These are phyloP conservation scores for Zaprionus inermis DNA, from an alignment of 1,140 invertebrate genomes.

Conservation along the genomic window DNA sequence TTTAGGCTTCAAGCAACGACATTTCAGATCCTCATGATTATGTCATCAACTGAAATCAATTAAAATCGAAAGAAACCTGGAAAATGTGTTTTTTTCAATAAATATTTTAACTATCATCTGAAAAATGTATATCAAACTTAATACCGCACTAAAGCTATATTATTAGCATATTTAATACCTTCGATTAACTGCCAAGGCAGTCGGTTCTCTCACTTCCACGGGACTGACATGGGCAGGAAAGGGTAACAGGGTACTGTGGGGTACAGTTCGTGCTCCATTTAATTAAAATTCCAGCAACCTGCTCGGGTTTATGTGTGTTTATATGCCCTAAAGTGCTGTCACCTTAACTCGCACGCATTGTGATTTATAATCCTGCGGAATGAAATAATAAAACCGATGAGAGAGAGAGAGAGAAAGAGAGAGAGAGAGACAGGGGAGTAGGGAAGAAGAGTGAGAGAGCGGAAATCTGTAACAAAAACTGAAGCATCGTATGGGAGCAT, in stretches of 20 bases:
- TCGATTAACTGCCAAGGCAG: background rate
- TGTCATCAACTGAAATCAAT: background rate
- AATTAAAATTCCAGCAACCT: constrained; percentile 78
- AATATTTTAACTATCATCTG: background rate
- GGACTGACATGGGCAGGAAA: too few species aligned
- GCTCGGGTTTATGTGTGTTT: constrained; percentile 67
- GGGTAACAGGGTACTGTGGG: too few species aligned
- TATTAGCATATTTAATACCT: background rate
- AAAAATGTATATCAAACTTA: background rate
- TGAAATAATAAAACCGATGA: constrained; percentile 77
- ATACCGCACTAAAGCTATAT: background rate
- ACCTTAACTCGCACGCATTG: constrained; percentile 75
- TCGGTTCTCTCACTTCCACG: background rate
- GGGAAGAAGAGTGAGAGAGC: background rate
- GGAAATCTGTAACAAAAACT: constrained; percentile 32
- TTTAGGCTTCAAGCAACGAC: background rate
- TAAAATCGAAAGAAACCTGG: background rate
- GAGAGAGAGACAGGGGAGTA: background rate
- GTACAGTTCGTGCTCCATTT: constrained; percentile 57
- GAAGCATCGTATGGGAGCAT: constrained; percentile 39
- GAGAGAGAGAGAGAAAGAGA: background rate
- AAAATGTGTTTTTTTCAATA: background rate
- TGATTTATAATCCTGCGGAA: constrained; percentile 73
- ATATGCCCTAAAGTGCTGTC: constrained; percentile 79
- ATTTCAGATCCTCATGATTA: background rate